These are phyloP conservation scores for Adineta ricciae DNA, from an alignment of 2,888 invertebrate genomes.

Conservation along the genomic window DNA sequence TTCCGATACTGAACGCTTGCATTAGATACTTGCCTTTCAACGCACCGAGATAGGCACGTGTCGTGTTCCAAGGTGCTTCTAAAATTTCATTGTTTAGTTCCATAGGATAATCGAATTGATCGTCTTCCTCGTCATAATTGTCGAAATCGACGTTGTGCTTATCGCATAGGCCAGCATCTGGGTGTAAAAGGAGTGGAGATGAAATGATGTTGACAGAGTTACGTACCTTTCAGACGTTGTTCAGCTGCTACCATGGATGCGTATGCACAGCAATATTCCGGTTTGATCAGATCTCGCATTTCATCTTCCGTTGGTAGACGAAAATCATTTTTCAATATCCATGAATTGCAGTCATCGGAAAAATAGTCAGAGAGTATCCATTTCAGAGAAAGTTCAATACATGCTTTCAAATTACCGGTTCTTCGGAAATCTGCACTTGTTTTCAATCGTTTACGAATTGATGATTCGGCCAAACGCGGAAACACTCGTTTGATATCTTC, in stretches of 20 bases:
- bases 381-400: too few species aligned
- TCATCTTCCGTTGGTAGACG: constrained; percentile 92
- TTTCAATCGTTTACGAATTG: constrained; percentile 87
- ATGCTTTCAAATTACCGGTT: constrained; percentile 68
- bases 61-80: constrained; percentile 96
- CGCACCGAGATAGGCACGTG: constrained; percentile 89
- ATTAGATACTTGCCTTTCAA: constrained; percentile 93
- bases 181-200: too few species aligned
- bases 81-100: constrained; percentile 35
- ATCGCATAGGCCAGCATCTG: constrained; percentile 71
- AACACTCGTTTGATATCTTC: constrained; percentile 95
- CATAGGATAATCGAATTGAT: constrained; percentile 47
- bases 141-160: constrained; percentile 90
- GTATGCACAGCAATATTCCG: constrained; percentile 94
- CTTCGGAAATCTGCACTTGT: constrained; percentile 94
- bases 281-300: constrained; percentile 92
- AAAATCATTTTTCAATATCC: constrained; percentile 48
- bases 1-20: constrained; percentile 64
- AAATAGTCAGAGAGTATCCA: too few species aligned
- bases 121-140: constrained; percentile 67
- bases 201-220: too few species aligned
- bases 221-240: constrained; percentile 69
- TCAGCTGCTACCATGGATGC: constrained; percentile 95
- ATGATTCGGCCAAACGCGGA: constrained; percentile 91
- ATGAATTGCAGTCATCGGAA: constrained; percentile 23